Evolutionary conservation across 2,888 invertebrate genomes (phyloP).

Genomic region (Omphaloscelis lunosa): DNA sequence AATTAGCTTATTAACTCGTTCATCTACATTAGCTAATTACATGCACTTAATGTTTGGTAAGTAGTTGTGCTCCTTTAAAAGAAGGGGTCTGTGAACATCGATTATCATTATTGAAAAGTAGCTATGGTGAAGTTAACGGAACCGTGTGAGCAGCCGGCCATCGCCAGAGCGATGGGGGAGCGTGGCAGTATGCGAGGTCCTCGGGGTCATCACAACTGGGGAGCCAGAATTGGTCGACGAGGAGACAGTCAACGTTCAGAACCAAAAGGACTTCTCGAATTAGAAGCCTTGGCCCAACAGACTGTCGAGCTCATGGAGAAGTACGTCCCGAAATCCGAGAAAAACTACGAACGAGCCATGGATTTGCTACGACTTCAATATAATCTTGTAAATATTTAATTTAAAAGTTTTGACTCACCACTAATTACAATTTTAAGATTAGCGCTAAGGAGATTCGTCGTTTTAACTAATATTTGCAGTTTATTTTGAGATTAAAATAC

Average conservation of each 20-base stretch:
- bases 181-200: conserved; percentile 56
- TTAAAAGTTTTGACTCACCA: background rate
- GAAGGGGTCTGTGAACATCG: conserved; percentile 8
- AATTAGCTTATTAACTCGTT: conserved; percentile 38
- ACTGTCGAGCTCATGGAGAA: conserved; percentile 75
- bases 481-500: conserved; percentile 22
- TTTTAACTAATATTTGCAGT: conserved; percentile 38
- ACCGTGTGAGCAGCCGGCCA: conserved; percentile 57
- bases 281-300: conserved; percentile 72
- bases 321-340: conserved; percentile 64
- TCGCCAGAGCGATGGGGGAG: conserved; percentile 56
- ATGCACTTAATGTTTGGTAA: conserved; percentile 23
- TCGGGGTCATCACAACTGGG: conserved; percentile 72
- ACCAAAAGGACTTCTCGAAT: conserved; percentile 71
- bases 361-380: conserved; percentile 77
- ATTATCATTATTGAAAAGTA: conserved; percentile 28
- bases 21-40: conserved; percentile 42
- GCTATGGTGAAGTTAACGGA: conserved; percentile 76
- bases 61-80: conserved; percentile 34
- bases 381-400: conserved; percentile 72
- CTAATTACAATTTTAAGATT: background rate
- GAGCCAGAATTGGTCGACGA: conserved; percentile 66
- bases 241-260: conserved; percentile 60
- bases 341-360: conserved; percentile 72
- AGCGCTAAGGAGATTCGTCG: background rate